phyloP scores from a whole-genome alignment of 1,140 invertebrate species.

The Drosophila santomea region DNA sequence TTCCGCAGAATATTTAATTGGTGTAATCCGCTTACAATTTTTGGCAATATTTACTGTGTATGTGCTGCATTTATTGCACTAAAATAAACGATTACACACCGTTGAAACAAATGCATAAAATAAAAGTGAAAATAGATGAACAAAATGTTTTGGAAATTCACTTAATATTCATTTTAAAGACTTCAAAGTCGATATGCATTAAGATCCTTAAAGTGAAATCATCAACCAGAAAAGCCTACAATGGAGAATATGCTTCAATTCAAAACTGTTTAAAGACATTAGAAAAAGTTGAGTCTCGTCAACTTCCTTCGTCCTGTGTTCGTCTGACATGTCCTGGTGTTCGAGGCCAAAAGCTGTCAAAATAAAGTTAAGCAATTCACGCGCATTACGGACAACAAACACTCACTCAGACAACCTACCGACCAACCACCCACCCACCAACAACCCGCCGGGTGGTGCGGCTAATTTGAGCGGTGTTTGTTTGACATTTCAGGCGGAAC shows the following conservation, averaged over 20 bases:
- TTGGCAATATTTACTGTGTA: conserved; percentile 35
- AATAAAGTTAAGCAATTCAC: conserved; percentile 80
- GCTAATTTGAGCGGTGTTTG: conserved; percentile 74
- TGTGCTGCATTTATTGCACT: neutral
- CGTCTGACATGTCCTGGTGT: conserved; percentile 54
- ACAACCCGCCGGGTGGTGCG: conserved; percentile 36
- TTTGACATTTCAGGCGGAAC: conserved; percentile 72
- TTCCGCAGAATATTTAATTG: conserved; percentile 33
- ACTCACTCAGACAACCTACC: neutral
- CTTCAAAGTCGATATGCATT: neutral
- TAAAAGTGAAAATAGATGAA: neutral
- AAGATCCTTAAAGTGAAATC: neutral
- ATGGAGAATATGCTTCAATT: neutral
- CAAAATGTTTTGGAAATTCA: neutral
- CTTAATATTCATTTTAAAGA: neutral
- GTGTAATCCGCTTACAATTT: conserved; percentile 40
- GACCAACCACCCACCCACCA: neutral
- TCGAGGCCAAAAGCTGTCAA: conserved; percentile 72
- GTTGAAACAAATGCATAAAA: conserved; percentile 12
- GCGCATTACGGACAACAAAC: conserved; percentile 37
- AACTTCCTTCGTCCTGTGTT: neutral
- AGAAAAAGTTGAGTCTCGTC: conserved; percentile 11
- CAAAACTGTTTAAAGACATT: conserved; percentile 22
- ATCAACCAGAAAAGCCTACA: neutral
- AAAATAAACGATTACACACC: conserved; percentile 3